Base-by-base conservation (phyloP, 2,888 invertebrate genomes). In the Pteria penguin region DNA sequence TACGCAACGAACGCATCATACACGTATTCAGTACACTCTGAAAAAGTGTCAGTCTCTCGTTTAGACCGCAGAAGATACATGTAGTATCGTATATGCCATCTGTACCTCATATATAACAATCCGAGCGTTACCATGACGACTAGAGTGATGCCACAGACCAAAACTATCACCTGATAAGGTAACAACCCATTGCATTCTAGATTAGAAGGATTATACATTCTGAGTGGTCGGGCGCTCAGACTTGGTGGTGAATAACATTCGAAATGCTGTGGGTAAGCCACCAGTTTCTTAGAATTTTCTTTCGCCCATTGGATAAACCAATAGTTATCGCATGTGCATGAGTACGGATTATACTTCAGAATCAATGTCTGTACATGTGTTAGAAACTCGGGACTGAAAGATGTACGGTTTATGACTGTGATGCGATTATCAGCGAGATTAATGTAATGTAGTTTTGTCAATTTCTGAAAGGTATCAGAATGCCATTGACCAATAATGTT, bases 1-100 rank as follows among this genome's bases (percentile, higher is more conserved):
- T 95, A 95, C 0, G 95, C 95, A 0, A 95, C 94, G 84, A 95
- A 95, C 0, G 95, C 94, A 79, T 95, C 95, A 84, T 95, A 95
- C 22, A 94, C 82, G 69, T 86, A 92, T 4, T 72, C 36, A 5
- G 31, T 32, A n/a, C 33, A n/a, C 4, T 26, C 52, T 36, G 31
- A 22, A 24, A 22, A 33, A 8, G 27, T 26, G 2, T 45, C 11
- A 26, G 27, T 27, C 1, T 22, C 58, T 14, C 27, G 31, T 31
- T 31, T 29, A 29, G 62, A 73, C 26, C 33, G 72, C 8, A 63
- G 70, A 29, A 94, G 83, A 72, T 87, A 92, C 22, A 76, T 69
- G 22, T 94, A 95, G 84, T 95, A 94, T 82, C 93, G 93, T 4
- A 94, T 92, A 72, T 93, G 92, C 86, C 94, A 93, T 76, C 94